These are phyloP conservation scores for Platycercus adscitus DNA, from an alignment of 2,113 vertebrate species.

Conservation along the genomic window DNA sequence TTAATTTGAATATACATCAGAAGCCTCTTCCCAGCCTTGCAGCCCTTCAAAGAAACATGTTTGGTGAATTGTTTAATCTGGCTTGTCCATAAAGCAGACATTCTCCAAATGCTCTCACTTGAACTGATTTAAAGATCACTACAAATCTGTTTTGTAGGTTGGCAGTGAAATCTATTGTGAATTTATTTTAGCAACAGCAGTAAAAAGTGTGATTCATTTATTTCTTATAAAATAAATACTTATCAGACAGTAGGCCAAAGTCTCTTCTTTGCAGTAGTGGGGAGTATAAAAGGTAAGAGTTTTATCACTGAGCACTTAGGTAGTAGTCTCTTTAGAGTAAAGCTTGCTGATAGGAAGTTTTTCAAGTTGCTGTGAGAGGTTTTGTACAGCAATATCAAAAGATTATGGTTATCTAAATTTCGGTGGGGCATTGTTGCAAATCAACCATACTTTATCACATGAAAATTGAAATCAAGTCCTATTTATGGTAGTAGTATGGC, in stretches of 20 bases:
- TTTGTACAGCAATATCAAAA: background rate
- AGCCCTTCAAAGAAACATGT: background rate
- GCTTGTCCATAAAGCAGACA: background rate
- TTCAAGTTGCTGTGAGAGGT: background rate
- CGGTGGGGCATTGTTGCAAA: background rate
- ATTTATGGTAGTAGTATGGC: background rate
- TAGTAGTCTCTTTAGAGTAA: background rate
- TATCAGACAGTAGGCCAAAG: background rate
- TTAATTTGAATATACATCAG: background rate
- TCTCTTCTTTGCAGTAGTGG: background rate
- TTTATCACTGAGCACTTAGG: background rate
- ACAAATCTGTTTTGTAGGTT: background rate
- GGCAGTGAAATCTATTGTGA: background rate
- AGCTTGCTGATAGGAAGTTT: background rate
- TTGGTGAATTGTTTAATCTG: background rate
- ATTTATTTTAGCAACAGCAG: background rate
- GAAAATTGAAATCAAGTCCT: background rate
- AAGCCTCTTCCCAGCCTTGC: background rate
- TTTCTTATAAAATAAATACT: background rate
- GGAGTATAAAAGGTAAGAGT: background rate
- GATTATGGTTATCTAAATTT: background rate
- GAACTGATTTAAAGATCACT: background rate
- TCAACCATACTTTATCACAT: background rate
- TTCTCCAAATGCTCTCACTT: background rate
- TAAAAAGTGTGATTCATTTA: background rate